Conservation (phyloP, 2,888 invertebrate genomes). For the Smittia sp. region DNA sequence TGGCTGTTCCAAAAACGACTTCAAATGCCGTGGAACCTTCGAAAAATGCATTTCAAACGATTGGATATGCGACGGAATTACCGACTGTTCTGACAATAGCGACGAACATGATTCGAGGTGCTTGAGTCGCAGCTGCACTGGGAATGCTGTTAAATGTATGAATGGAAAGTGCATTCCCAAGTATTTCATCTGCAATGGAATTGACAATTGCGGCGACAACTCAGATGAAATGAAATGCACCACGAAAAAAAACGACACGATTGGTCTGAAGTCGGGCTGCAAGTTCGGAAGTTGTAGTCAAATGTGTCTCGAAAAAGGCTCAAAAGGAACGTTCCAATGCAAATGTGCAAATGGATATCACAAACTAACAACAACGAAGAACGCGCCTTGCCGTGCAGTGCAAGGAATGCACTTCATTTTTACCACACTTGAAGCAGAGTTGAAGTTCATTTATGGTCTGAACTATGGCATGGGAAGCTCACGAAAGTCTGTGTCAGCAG, state of each 20-base stretch:
- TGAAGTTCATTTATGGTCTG: conserved; percentile 52
- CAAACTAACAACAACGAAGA: conserved; percentile 54
- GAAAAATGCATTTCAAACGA: conserved; percentile 38
- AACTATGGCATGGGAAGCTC: conserved; percentile 60
- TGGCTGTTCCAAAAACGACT: conserved; percentile 56
- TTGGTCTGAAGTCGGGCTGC: conserved; percentile 55
- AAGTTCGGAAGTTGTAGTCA: conserved; percentile 76
- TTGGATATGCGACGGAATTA: conserved; percentile 62
- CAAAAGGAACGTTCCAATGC: conserved; percentile 55
- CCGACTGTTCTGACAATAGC: conserved; percentile 72
- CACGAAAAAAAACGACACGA: conserved; percentile 45
- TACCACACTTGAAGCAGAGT: conserved; percentile 53
- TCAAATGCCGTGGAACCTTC: conserved; percentile 51
- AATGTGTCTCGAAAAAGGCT: conserved; percentile 64
- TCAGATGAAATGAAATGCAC: conserved; percentile 76
- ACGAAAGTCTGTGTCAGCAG: conserved; percentile 60
- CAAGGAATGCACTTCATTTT: conserved; percentile 48
- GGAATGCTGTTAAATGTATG: conserved; percentile 50
- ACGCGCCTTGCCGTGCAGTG: conserved; percentile 59
- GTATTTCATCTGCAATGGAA: conserved; percentile 78
- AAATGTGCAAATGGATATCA: conserved; percentile 67
- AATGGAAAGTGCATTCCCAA: conserved; percentile 68
- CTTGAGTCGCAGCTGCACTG: conserved; percentile 54
- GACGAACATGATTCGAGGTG: conserved; percentile 54
- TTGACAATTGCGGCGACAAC: conserved; percentile 79